Conservation (phyloP, 2,797 vertebrate genomes). For the Choloepus didactylus region DNA sequence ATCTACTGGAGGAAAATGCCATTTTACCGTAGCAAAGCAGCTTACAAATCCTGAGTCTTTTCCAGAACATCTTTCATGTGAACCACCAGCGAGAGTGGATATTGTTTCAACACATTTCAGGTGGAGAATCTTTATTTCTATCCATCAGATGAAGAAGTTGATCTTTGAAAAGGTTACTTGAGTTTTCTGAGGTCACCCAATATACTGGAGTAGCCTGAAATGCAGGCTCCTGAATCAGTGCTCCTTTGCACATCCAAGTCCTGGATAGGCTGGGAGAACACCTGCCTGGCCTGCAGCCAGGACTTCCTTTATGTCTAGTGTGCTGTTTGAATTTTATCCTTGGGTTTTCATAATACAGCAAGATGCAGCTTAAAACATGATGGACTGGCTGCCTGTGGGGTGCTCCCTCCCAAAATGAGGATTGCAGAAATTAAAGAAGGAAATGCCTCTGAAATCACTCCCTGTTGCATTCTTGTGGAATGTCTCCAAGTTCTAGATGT, state of each 20-base stretch:
- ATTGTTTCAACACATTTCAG: background rate
- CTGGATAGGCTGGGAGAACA: background rate
- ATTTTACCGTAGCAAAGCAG: background rate
- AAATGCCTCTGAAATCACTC: background rate
- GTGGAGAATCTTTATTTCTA: background rate
- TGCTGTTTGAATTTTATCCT: background rate
- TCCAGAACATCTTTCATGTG: background rate
- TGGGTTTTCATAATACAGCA: background rate
- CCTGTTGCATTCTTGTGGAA: background rate
- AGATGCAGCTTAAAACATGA: background rate
- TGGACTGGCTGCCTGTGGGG: background rate
- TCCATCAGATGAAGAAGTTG: background rate
- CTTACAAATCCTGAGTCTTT: background rate
- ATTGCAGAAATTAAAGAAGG: background rate
- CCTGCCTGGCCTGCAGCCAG: background rate
- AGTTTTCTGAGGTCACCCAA: background rate
- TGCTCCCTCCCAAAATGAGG: background rate
- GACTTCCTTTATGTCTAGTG: background rate
- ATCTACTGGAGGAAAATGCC: background rate
- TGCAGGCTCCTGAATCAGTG: background rate
- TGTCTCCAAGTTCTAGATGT: background rate
- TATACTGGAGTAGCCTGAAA: fast-evolving
- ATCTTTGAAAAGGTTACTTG: background rate
- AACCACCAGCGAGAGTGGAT: background rate
- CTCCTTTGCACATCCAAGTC: background rate